Evolutionary conservation across 2,888 invertebrate genomes (phyloP), one percentile per base, ranked within the genome.

Genomic region (Teleiodes luculella): DNA sequence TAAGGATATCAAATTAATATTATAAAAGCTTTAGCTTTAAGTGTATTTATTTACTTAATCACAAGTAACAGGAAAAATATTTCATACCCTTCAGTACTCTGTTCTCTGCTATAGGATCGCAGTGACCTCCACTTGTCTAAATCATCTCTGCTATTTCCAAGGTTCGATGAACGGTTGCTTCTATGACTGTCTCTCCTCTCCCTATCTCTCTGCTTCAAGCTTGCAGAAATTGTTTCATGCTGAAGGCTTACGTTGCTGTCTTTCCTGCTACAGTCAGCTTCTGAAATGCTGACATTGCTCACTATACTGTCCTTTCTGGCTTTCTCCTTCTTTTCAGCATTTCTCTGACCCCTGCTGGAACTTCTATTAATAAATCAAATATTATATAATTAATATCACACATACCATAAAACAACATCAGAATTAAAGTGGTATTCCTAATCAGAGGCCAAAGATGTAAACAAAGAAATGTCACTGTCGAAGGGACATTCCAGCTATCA

Each of bases 91-190:
- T 91, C 90, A 53, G 81, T 76, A 58, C 90, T 90, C 48, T 88
- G 89, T 66, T 90, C 90, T 59, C 90, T 77, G 68, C 89, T 91
- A 52, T 82, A 90, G 16, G 88, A 89, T 36, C 89, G 72, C 57
- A 88, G 66, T 1, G 89, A 89, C 45, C 89, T 78, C 89, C 89
- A 89, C 49, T 85, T 76, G 56, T 89, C 89, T 55, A 89, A 72
- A 62, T 89, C 88, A 63, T 89, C 89, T 57, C 89, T 75, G 55
- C 88, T 88, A 56, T 86, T 88, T 1, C 87, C 89, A 57, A 88
- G 80, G 3, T 80, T 89, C 35, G 88, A 88, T 2, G 89, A 89
- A 1, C 85, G 76, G 62, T 86, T 90, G 65, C 88, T 87, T 62
- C 80, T 78, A 51, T 87, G 83, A 54, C 85, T 88, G 61, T 88